Percentiles rank a stretch among this genome's conserved stretches.
Evolutionary conservation across 2,113 vertebrate genomes (phyloP).

Genomic region (Lycaon pictus): DNA sequence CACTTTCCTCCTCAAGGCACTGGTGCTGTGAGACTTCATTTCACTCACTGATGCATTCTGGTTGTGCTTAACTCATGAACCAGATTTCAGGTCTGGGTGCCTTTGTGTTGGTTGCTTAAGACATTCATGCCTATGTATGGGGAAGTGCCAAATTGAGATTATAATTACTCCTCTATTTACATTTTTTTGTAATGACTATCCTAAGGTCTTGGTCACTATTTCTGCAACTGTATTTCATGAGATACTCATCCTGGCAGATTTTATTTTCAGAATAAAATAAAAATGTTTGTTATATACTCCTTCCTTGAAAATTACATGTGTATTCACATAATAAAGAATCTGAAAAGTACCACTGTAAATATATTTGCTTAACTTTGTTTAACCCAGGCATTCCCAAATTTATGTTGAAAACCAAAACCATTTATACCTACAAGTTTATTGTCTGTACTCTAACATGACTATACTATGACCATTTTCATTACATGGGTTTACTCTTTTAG

Average conservation of each 20-base stretch:
- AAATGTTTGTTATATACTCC: neutral
- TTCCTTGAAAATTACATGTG: neutral
- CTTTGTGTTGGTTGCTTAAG: neutral
- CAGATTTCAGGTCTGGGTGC: neutral
- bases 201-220: neutral
- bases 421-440: neutral
- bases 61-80: neutral
- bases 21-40: neutral
- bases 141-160: neutral
- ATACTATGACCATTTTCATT: neutral
- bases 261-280: constrained; percentile 25
- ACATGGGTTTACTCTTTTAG: neutral
- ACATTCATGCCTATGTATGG: neutral
- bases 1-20: neutral
- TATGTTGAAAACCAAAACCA: neutral
- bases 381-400: neutral
- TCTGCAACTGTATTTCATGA: neutral
- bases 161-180: neutral
- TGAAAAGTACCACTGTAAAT: neutral
- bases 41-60: neutral
- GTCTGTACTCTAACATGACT: neutral
- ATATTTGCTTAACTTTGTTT: constrained; percentile 35
- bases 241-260: neutral
- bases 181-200: neutral
- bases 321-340: neutral